Percentiles rank a stretch among this genome's conserved stretches.
These are phyloP conservation scores for Deroptyus accipitrinus DNA, from an alignment of 2,113 vertebrate genomes.

Conservation along the genomic window DNA sequence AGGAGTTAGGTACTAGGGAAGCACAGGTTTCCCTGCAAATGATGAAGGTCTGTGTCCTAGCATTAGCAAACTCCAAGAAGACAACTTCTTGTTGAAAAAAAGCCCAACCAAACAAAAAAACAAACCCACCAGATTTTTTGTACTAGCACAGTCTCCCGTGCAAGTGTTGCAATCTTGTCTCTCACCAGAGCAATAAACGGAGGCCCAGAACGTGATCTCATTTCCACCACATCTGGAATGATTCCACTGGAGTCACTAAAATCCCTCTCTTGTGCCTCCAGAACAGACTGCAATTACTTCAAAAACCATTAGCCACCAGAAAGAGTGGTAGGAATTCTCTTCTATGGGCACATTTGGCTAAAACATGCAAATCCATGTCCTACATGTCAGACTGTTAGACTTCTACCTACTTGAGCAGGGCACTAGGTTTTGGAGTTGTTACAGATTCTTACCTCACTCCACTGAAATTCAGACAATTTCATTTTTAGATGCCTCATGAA, in stretches of 20 bases:
- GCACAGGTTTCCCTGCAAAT: background rate
- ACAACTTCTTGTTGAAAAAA: fast-evolving
- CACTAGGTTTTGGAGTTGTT: background rate
- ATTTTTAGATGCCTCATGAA: background rate
- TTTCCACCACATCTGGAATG: slow-evolving; percentile 22
- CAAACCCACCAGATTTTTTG: background rate
- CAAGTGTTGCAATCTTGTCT: background rate
- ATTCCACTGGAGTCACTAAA: background rate
- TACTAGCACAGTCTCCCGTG: background rate
- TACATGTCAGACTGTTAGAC: background rate
- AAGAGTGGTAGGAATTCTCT: background rate
- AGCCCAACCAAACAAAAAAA: background rate
- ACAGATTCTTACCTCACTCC: background rate
- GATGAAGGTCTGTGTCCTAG: background rate
- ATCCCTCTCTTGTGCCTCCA: background rate
- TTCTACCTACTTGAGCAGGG: background rate
- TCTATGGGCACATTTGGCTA: background rate
- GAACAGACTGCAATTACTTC: background rate
- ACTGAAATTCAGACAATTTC: background rate
- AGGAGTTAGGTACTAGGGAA: background rate
- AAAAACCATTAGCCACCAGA: background rate
- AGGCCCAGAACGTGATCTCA: background rate
- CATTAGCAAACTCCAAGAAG: background rate
- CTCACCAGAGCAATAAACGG: slow-evolving; percentile 2
- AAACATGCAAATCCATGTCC: background rate